Evolutionary conservation across 2,797 vertebrate genomes (phyloP).

Genomic region (Hydrophis major): DNA sequence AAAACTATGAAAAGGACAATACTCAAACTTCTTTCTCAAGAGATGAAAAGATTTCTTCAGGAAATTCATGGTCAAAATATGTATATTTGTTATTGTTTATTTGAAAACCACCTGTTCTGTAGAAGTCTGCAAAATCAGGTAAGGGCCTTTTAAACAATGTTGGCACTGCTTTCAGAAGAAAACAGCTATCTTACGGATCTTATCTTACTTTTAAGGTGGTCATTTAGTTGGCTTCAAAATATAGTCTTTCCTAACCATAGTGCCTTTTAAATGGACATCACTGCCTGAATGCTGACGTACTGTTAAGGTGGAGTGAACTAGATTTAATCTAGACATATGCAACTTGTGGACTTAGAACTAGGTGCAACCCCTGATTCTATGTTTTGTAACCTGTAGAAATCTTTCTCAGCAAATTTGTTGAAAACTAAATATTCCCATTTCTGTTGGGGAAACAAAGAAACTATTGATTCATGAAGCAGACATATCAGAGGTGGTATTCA

Average conservation of each 20-base stretch:
- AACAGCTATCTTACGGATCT: not conserved
- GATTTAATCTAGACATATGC: not conserved
- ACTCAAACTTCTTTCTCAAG: not conserved
- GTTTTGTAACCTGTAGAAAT: not conserved
- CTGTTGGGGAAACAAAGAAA: not conserved
- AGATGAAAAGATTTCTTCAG: not conserved
- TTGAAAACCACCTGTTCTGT: not conserved
- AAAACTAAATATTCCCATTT: not conserved
- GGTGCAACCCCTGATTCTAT: not conserved
- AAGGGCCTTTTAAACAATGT: not conserved
- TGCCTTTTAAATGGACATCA: not conserved
- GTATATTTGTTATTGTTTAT: not conserved
- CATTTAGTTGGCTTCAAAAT: not conserved
- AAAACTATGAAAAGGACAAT: not conserved
- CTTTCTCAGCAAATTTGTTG: not conserved
- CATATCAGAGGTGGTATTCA: not conserved
- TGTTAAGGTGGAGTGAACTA: not conserved
- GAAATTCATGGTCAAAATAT: not conserved
- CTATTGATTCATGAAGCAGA: not conserved
- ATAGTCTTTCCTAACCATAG: not conserved
- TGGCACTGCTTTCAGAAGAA: not conserved
- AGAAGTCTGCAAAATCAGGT: not conserved
- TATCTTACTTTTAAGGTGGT: not conserved
- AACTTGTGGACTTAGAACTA: not conserved
- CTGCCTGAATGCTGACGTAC: not conserved